Conservation (phyloP, 2,113 vertebrate genomes). For the Misgurnus anguillicaudatus region DNA sequence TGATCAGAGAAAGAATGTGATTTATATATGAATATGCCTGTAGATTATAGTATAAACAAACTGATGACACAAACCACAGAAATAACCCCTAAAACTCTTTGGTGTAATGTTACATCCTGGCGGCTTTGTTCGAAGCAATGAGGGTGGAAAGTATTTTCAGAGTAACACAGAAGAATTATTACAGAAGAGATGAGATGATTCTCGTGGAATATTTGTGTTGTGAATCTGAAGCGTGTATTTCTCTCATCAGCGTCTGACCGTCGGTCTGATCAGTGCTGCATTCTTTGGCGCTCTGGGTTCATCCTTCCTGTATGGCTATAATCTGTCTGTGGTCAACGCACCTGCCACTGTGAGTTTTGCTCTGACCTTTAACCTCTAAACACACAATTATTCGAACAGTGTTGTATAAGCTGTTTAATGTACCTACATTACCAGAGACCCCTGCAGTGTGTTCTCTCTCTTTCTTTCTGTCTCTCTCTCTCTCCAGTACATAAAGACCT, state of each 20-base stretch:
- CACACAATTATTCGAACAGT: not conserved
- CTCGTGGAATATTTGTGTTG: not conserved
- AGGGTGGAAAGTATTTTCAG: no score
- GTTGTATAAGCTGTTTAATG: conserved; percentile 15
- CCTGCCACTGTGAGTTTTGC: conserved; percentile 75
- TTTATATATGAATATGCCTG: not conserved
- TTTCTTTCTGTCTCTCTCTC: no score
- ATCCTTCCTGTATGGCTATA: conserved; percentile 86
- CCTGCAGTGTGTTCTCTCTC: not conserved
- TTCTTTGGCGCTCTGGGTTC: conserved; percentile 81
- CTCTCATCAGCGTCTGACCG: conserved; percentile 72
- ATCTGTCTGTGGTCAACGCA: conserved; percentile 84
- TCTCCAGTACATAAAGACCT: conserved; percentile 83
- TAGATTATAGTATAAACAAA: not conserved
- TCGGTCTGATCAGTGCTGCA: conserved; percentile 72
- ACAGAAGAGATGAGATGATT: not conserved
- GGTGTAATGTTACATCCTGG: not conserved
- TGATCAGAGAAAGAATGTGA: not conserved
- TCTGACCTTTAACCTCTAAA: not conserved
- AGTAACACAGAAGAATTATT: no score
- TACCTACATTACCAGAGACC: not conserved
- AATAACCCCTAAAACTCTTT: not conserved
- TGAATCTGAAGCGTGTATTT: not conserved
- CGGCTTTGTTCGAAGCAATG: no score
- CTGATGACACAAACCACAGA: not conserved